Evolutionary conservation across 2,113 vertebrate genomes (phyloP).

Genomic region (Lophius piscatorius): DNA sequence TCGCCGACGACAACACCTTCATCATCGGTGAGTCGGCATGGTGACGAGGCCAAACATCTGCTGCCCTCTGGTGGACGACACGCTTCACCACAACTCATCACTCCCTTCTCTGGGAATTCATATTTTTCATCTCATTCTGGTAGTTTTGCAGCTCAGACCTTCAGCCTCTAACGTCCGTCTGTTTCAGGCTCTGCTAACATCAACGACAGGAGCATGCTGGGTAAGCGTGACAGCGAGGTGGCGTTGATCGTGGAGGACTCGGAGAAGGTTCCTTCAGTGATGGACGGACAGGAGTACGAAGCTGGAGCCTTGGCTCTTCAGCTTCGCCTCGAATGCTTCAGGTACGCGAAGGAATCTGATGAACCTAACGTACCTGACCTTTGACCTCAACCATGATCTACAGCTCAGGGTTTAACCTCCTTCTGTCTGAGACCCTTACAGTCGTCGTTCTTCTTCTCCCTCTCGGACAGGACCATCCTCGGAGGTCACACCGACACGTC

Average conservation of each 20-base stretch:
- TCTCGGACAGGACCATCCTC: slow-evolving; percentile 84
- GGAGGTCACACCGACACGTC: slow-evolving; percentile 84
- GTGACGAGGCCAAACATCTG: too few relatives aligned
- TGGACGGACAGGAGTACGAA: slow-evolving; percentile 88
- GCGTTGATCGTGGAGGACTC: slow-evolving; percentile 92
- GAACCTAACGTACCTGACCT: too few relatives aligned
- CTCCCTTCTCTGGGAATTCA: too few relatives aligned
- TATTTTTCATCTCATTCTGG: too few relatives aligned
- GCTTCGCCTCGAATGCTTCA: slow-evolving; percentile 94
- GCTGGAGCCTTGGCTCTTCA: slow-evolving; percentile 87
- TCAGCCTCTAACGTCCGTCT: slow-evolving; percentile 71
- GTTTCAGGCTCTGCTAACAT: slow-evolving; percentile 94
- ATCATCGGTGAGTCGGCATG: slow-evolving; percentile 86
- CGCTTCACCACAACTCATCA: too few relatives aligned
- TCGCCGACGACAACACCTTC: slow-evolving; percentile 94
- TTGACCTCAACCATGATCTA: too few relatives aligned
- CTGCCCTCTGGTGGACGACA: too few relatives aligned
- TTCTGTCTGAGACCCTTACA: too few relatives aligned
- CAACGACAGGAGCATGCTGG: slow-evolving; percentile 98
- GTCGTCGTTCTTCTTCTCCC: neutral
- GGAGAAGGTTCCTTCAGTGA: slow-evolving; percentile 82
- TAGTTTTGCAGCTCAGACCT: too few relatives aligned
- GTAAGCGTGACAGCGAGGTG: slow-evolving; percentile 96
- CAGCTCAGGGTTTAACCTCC: too few relatives aligned
- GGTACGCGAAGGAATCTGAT: slow-evolving; percentile 74